Base-by-base conservation (phyloP, 2,888 invertebrate species). In the Philereme vetulata region DNA sequence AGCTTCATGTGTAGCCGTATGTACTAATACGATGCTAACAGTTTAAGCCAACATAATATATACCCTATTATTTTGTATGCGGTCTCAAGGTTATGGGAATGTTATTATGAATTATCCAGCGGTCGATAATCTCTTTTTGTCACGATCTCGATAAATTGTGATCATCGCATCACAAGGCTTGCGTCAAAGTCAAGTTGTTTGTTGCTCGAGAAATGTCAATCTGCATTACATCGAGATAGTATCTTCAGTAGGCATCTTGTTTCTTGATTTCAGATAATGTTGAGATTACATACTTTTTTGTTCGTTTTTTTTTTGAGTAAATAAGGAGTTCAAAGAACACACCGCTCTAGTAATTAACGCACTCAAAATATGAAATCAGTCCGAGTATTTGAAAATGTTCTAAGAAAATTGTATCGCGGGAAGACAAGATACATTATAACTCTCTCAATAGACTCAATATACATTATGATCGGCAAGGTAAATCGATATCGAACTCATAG, bases 151-250 rank as follows among this genome's bases (percentile, higher is more conserved):
- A 66, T 74, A 76, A 74, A 77, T 57, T 78, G 78, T 82, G 87
- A 86, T 87, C 85, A 88, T 79, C 70, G 63, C 69, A 84, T 88
- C 87, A 88, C 87, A 87, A 85, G 85, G 71, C 64, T 70, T 57
- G 56, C 62, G 66, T 72, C 75, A 72, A 70, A 62, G 72, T 67
- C 70, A 64, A 67, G 54, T 58, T 57, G 62, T 60, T 61, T 64
- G 62, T 60, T 57, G 51, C 36, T 58, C 40, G 46, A 51, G 51
- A 60, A 57, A 62, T 56, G 57, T 52, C 44, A 51, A 38, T 33
- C 45, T 51, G 49, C 50, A 38, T 48, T 43, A 34, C 53, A 55
- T 11, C 49, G 57, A 21, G 21, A 21, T 21, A 2, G 21, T 21
- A 21, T 21, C 21, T 21, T 21, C 21, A 21, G 21, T 21, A 21